These are phyloP conservation scores for Pseudopleuronectes americanus DNA, from an alignment of 2,797 vertebrate genomes.

Conservation along the genomic window DNA sequence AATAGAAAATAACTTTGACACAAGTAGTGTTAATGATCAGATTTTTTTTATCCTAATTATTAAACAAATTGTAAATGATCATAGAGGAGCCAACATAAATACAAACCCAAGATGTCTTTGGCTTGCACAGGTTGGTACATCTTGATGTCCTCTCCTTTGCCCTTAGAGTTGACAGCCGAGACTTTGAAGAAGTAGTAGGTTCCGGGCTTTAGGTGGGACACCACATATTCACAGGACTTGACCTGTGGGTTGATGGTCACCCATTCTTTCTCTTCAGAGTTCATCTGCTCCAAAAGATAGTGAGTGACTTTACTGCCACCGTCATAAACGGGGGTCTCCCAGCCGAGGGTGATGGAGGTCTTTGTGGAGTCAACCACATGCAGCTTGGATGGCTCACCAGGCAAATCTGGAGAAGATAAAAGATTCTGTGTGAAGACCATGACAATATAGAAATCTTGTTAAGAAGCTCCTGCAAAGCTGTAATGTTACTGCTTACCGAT, in stretches of 20 bases:
- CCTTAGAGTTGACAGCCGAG: conserved; percentile 91
- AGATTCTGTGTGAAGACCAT: neutral
- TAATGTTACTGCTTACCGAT: conserved; percentile 84
- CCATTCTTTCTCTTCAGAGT: conserved; percentile 92
- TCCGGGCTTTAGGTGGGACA: conserved; percentile 92
- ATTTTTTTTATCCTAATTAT: neutral
- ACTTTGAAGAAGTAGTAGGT: conserved; percentile 94
- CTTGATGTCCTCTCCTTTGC: conserved; percentile 93
- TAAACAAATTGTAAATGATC: neutral
- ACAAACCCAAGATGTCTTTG: conserved; percentile 97
- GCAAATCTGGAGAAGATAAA: conserved; percentile 87
- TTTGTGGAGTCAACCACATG: conserved; percentile 95
- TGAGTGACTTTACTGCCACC: conserved; percentile 93
- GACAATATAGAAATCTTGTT: neutral
- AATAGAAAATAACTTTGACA: neutral
- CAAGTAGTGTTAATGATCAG: too few species aligned
- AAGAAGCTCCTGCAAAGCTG: neutral
- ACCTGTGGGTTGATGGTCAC: conserved; percentile 90
- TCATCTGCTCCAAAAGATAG: conserved; percentile 90
- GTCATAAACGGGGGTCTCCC: conserved; percentile 95
- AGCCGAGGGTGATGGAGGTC: conserved; percentile 94
- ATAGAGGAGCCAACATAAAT: conserved; percentile 8
- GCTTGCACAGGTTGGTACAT: conserved; percentile 94
- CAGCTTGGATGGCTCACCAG: conserved; percentile 93
- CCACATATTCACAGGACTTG: conserved; percentile 95